phyloP scores from a whole-genome alignment of 92 coral and sea anemone genomes.

The Epizoanthus fatuus region DNA sequence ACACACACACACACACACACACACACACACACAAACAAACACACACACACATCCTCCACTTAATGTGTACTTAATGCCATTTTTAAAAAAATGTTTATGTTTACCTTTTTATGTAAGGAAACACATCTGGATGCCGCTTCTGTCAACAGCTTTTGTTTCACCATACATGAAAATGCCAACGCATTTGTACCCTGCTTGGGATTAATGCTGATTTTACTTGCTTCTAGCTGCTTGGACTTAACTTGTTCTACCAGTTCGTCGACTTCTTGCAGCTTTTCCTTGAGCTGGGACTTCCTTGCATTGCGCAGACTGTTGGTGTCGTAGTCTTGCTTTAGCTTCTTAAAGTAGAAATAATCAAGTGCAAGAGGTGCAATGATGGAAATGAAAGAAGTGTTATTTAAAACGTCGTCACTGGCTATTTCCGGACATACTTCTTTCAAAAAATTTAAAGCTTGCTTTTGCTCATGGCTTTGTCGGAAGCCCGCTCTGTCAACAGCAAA shows the following conservation, averaged over 20 bases:
- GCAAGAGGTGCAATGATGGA: background rate
- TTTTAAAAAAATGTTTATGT: no score
- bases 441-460: conserved; percentile 10
- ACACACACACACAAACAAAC: no score
- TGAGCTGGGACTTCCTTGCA: background rate
- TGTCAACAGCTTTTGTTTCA: conserved; percentile 8
- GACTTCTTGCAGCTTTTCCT: background rate
- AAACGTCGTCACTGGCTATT: conserved; percentile 1
- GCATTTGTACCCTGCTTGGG: conserved; percentile 1
- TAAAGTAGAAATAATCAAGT: background rate
- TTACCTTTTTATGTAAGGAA: background rate
- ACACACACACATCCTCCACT: no score
- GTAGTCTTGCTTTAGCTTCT: background rate
- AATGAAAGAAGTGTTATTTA: conserved; percentile 24
- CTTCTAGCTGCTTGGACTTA: background rate
- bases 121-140: conserved; percentile 1
- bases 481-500: background rate
- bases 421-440: conserved; percentile 18
- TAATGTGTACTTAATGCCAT: no score
- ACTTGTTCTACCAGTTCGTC: background rate
- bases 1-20: no score
- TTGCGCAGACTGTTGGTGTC: background rate
- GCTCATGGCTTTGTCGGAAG: background rate
- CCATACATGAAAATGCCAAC: background rate
- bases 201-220: conserved; percentile 3